Percentiles rank a stretch among this genome's conserved stretches.
Evolutionary conservation across 2,888 invertebrate species (phyloP).

Genomic region (Tanypteryx hageni): DNA sequence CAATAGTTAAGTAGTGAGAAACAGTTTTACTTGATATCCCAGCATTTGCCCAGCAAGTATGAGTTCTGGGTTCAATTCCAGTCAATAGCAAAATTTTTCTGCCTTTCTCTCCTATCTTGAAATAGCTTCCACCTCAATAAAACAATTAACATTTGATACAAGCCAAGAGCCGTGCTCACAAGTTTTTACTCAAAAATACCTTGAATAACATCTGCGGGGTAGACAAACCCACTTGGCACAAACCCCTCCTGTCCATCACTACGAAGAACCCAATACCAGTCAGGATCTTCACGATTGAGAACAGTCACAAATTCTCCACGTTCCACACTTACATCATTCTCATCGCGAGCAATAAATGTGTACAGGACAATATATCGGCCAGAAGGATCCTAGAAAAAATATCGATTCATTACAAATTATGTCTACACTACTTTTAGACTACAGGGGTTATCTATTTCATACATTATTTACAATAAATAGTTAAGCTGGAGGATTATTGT

Average conservation of each 20-base stretch:
- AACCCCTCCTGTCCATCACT: conserved; percentile 97
- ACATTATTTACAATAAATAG: too few species aligned
- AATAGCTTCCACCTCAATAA: too few species aligned
- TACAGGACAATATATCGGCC: conserved; percentile 95
- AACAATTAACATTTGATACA: too few species aligned
- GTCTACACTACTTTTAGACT: background rate
- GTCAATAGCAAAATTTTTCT: too few species aligned
- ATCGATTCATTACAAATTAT: background rate
- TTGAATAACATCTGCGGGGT: conserved; percentile 89
- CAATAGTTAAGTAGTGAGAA: too few species aligned
- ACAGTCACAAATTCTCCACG: conserved; percentile 97
- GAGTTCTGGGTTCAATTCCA: too few species aligned
- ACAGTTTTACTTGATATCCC: too few species aligned
- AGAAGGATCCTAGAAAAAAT: conserved; percentile 83
- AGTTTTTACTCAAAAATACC: conserved; percentile 72
- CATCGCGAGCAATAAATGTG: conserved; percentile 94
- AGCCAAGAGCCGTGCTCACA: too few species aligned
- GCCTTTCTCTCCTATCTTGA: too few species aligned
- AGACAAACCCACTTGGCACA: conserved; percentile 95
- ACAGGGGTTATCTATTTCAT: background rate
- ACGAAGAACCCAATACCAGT: conserved; percentile 97
- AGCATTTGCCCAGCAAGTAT: too few species aligned
- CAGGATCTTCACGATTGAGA: conserved; percentile 94
- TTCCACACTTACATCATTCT: conserved; percentile 95
- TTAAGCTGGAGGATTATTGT: background rate